Evolutionary conservation across 2,113 vertebrate species (phyloP), one percentile per base, ranked within the genome.

Genomic region (Centropus bengalensis): DNA sequence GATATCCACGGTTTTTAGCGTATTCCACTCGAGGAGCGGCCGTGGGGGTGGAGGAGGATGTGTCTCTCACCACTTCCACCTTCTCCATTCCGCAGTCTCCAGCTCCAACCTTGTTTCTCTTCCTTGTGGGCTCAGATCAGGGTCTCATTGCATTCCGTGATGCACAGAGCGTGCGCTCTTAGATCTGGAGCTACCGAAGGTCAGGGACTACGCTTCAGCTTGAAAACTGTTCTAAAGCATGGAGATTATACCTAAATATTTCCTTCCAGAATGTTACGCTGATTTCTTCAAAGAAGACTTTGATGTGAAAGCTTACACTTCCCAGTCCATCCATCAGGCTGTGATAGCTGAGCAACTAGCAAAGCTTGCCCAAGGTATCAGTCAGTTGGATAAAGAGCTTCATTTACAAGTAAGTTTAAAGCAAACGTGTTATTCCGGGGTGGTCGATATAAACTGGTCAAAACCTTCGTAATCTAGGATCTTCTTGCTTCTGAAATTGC

Each of bases 371-470:
- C 99, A 99, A 97, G 99, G 99, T 80, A 99, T 99, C 96, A 99
- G 99, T 97, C 99, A 99, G 93, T 92, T 99, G 96, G 99, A 99
- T 98, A 99, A 99, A 97, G 99, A 99, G 81, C 98, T 99, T 55
- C 99, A 99, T 90, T 96, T 98, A 87, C 99, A 99, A 98, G 99
- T 99, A 98, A 97, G 96, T 95, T 59, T 91, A 58, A 76, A 77
- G 19, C 22, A 23, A 76, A 47, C 14, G 33, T 52, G 20, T 70
- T 96, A 9, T 24, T 83, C 32, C 40, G n/a, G 18, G 18, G 4
- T 75, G 26, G 20, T 74, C 38, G 64, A 38, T 78, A 49, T 3
- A 63, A 81, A 63, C 8, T 44, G 38, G 12, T 58, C 9, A 66
- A 51, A 81, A 82, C 14, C 2, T 40, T 24, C 69, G 12, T 60